phyloP scores from a whole-genome alignment of 2,113 vertebrate species.

The Bufo gargarizans region DNA sequence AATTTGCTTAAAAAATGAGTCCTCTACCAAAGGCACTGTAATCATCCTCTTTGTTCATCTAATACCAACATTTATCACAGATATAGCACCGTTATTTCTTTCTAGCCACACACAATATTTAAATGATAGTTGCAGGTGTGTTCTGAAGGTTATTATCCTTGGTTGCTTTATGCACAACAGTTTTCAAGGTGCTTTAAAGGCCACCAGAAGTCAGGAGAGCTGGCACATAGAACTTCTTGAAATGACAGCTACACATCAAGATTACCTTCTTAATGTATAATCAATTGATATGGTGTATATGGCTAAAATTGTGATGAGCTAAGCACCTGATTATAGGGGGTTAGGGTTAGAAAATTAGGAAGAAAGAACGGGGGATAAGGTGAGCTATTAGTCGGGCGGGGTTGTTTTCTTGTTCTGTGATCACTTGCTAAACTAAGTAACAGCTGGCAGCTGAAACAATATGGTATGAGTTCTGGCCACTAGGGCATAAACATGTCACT shows the following conservation, averaged over 20 bases:
- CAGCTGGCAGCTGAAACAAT: too few species aligned
- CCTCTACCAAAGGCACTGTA: constrained; percentile 4
- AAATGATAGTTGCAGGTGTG: neutral
- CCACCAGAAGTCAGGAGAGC: neutral
- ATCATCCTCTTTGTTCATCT: constrained; percentile 39
- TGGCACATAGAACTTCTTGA: neutral
- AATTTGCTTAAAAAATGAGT: constrained; percentile 56
- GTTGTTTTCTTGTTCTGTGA: too few species aligned
- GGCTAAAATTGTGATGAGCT: neutral
- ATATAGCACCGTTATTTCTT: neutral
- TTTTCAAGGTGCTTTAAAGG: neutral
- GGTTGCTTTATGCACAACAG: neutral
- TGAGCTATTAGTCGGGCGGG: too few species aligned
- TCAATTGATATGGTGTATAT: neutral
- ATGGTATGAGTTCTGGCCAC: too few species aligned
- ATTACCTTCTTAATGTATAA: neutral
- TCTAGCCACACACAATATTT: neutral
- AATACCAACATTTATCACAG: constrained; percentile 40
- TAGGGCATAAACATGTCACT: too few species aligned
- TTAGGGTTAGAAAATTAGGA: too few species aligned
- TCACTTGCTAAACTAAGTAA: too few species aligned
- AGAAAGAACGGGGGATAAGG: too few species aligned
- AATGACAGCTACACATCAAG: neutral
- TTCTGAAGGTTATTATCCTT: neutral
- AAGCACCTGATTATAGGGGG: too few species aligned